Evolutionary conservation across 2,113 vertebrate species (phyloP), one percentile per base, ranked within the genome.

Genomic region (Phylloscopus trochiloides): DNA sequence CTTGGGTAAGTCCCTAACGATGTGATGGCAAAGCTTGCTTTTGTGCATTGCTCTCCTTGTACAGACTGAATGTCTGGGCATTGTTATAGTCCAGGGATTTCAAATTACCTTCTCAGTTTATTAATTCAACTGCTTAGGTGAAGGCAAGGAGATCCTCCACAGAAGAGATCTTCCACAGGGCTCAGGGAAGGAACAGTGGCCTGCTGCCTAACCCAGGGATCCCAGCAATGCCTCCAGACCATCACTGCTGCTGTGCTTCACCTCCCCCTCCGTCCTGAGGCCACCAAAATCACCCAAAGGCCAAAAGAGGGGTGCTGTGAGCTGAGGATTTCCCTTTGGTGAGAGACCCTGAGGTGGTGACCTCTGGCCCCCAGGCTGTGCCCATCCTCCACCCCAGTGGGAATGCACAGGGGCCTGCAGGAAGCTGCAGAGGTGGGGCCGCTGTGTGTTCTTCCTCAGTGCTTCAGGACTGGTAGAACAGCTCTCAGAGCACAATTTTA

Each of bases 301-400:
- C 25, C 9, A 4, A 14, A 0, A 0, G 47, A 21, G 74, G 54
- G 20, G 38, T 40, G 20, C 40, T 52, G 12, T 18, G 55, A 34
- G 55, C 19, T 0, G 5, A 47, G 38, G 12, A 48, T 26, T 40
- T 73, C 58, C 59, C 4, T 1, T 3, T 9, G 15, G 38, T 3
- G 1, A 0, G 1, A 0, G 1, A 43, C 45, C 19, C 31, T 1
- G 0, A 6, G 0, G 0, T 0, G 8, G n/a, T 1, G 8, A 82
- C 45, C 62, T 32, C 74, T 9, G 51, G 86, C 63, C 14, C 58
- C 16, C 82, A 86, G 86, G 14, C 74, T 24, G 31, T 74, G 57
- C 88, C 83, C 61, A 80, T 59, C 91, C 94, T 93, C 91, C 94
- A 90, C 76, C 21, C 21, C 83, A 15, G 47, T 1, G 38, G 19